Evolutionary conservation across 2,888 invertebrate genomes (phyloP).

Genomic region (Hydriomena furcata): DNA sequence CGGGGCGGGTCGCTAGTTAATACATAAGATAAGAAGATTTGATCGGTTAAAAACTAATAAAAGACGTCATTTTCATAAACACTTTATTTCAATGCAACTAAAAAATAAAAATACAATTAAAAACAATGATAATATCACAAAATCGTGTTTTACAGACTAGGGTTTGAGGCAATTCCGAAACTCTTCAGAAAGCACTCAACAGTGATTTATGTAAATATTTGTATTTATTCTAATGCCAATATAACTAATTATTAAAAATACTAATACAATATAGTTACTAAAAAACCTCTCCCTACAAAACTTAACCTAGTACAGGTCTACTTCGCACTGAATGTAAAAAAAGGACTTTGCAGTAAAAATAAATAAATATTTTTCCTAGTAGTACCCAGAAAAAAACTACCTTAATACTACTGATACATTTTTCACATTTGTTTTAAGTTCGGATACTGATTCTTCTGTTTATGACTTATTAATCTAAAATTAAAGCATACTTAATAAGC

Average conservation of each 20-base stretch:
- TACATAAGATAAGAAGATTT: no score
- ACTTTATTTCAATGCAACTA: conserved; percentile 8
- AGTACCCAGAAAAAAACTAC: neutral
- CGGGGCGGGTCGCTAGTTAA: no score
- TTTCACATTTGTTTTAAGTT: no score
- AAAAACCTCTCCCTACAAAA: neutral
- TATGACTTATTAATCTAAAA: no score
- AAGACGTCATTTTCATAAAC: neutral
- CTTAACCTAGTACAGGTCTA: neutral
- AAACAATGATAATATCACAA: conserved; percentile 40
- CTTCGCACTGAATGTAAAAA: neutral
- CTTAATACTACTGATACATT: no score
- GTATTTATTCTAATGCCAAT: neutral
- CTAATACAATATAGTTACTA: conserved; percentile 2
- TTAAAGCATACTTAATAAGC: no score
- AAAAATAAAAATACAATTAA: conserved; percentile 5
- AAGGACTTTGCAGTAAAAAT: neutral
- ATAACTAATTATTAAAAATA: neutral
- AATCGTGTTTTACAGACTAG: conserved; percentile 18
- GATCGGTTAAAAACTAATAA: no score
- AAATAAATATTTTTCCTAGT: neutral
- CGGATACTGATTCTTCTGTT: no score
- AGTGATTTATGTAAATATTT: neutral
- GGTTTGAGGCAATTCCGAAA: neutral
- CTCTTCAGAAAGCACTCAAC: neutral